Percentiles rank a stretch among this genome's conserved stretches.
These are phyloP conservation scores for Orestias chungarensis DNA, from an alignment of 2,797 vertebrate genomes.

Conservation along the genomic window DNA sequence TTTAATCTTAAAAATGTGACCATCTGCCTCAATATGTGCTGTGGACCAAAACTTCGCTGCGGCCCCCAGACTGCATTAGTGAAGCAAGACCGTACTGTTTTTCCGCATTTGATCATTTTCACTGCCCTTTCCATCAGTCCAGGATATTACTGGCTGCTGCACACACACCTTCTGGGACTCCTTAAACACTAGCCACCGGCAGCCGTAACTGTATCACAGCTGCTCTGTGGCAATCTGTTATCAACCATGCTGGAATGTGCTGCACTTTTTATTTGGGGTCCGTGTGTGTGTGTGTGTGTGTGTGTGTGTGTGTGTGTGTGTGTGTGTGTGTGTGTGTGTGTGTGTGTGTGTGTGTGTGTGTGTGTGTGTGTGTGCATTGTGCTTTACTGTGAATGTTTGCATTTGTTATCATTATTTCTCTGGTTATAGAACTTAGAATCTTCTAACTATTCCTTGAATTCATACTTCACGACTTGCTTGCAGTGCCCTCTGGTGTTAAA, in stretches of 20 bases:
- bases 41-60: conserved; percentile 4
- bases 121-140: conserved; percentile 65
- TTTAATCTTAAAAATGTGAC: no score
- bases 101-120: conserved; percentile 71
- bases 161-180: conserved; percentile 41
- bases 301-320: background rate
- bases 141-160: conserved; percentile 58
- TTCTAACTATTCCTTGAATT: background rate
- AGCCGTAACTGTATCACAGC: conserved; percentile 18
- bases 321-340: background rate
- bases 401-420: background rate
- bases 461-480: conserved; percentile 15
- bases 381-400: background rate
- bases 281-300: background rate
- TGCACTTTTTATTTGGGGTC: background rate
- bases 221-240: conserved; percentile 16
- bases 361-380: background rate
- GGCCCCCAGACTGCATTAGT: conserved; percentile 32
- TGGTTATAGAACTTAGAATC: background rate
- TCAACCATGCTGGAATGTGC: background rate
- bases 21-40: conserved; percentile 20
- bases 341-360: background rate
- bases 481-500: conserved; percentile 72
- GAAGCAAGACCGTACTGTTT: conserved; percentile 39
- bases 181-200: conserved; percentile 35